These are phyloP conservation scores for Cnemophilus loriae DNA, from an alignment of 2,113 vertebrate genomes.

Conservation along the genomic window DNA sequence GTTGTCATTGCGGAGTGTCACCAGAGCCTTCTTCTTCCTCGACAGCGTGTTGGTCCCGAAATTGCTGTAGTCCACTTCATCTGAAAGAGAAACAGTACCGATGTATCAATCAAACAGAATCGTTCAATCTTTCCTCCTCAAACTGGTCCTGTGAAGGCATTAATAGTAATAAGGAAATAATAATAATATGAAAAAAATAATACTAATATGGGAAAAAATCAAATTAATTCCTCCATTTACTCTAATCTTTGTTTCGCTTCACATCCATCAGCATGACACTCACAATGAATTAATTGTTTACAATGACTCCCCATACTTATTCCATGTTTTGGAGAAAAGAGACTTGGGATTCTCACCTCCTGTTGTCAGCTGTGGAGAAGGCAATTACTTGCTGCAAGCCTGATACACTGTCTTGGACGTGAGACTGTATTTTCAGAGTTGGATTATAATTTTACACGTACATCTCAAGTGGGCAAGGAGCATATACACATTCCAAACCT, in stretches of 20 bases:
- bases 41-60: constrained; percentile 88
- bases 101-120: neutral
- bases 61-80: constrained; percentile 91
- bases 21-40: constrained; percentile 86
- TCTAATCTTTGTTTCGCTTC: neutral
- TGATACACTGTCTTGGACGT: neutral
- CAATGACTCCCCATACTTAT: neutral
- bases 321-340: neutral
- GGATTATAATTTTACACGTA: neutral
- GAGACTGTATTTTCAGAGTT: neutral
- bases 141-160: neutral
- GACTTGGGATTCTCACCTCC: neutral
- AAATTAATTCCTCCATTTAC: neutral
- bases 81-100: constrained; percentile 71
- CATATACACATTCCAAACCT: neutral
- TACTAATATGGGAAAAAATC: neutral
- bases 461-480: neutral
- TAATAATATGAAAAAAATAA: neutral
- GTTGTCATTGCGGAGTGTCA: constrained; percentile 86
- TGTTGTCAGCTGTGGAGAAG: neutral
- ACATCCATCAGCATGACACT: neutral
- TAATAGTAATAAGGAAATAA: neutral
- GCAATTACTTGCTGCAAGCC: neutral
- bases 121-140: neutral
- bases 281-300: neutral